Conservation (phyloP, 2,113 vertebrate genomes). For the Sitta europaea region DNA sequence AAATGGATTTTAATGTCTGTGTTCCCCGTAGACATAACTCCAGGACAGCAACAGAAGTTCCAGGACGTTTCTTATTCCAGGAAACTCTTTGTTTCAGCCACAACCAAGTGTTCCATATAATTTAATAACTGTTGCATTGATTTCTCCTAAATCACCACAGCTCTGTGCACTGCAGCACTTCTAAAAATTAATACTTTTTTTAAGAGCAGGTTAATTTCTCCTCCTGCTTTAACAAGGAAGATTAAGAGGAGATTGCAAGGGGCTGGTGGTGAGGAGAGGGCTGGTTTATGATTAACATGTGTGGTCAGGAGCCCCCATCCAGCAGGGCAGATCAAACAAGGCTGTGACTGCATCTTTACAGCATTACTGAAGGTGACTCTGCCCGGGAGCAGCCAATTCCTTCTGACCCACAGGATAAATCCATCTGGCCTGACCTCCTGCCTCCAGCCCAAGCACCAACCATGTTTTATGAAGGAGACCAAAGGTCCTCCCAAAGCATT, state of each 20-base stretch:
- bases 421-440: neutral
- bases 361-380: neutral
- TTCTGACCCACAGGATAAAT: neutral
- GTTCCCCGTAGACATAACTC: neutral
- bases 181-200: slow-evolving; percentile 5
- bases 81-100: slow-evolving; percentile 35
- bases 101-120: neutral
- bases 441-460: neutral
- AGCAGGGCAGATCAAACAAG: neutral
- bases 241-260: neutral
- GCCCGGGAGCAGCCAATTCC: neutral
- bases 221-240: neutral
- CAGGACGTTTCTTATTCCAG: slow-evolving; percentile 37
- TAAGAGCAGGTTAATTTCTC: slow-evolving; percentile 2
- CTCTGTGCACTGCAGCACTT: neutral
- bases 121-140: slow-evolving; percentile 44
- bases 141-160: slow-evolving; percentile 39
- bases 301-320: neutral
- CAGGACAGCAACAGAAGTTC: neutral
- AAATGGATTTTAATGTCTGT: neutral
- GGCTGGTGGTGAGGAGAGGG: neutral
- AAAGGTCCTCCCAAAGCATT: accelerated
- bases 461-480: accelerated
- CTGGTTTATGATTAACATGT: neutral
- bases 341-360: neutral